Evolutionary conservation across 2,888 invertebrate species (phyloP).

Genomic region (Dolichopus griseipennis): DNA sequence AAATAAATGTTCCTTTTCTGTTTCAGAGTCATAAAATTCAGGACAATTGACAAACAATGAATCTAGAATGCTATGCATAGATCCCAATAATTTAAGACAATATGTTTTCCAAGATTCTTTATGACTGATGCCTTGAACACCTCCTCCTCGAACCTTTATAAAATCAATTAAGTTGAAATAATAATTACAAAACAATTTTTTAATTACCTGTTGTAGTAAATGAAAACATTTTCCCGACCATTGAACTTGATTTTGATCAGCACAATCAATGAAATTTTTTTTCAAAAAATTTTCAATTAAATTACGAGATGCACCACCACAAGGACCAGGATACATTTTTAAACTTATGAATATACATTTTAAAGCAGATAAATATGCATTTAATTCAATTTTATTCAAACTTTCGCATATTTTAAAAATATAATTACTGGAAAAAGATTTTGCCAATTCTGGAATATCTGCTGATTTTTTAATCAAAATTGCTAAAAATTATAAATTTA

Average conservation of each 20-base stretch:
- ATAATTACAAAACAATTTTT: not conserved
- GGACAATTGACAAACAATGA: constrained; percentile 27
- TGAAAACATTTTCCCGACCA: constrained; percentile 33
- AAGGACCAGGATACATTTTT: constrained; percentile 29
- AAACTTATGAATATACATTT: constrained; percentile 31
- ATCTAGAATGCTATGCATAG: constrained; percentile 28
- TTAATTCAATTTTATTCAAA: constrained; percentile 21
- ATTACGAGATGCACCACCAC: constrained; percentile 28
- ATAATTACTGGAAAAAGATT: constrained; percentile 26
- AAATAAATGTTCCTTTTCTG: constrained; percentile 21
- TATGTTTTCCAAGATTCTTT: constrained; percentile 32
- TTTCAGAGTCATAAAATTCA: constrained; percentile 28
- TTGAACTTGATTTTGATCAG: constrained; percentile 24
- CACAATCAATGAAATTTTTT: constrained; percentile 27
- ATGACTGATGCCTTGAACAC: constrained; percentile 29
- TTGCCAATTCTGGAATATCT: constrained; percentile 29
- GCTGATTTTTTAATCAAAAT: constrained; percentile 26
- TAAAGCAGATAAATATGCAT: constrained; percentile 24
- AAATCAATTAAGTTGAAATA: too few species aligned
- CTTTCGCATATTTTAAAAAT: constrained; percentile 30
- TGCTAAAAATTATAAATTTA: constrained; percentile 21
- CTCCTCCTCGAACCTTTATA: constrained; percentile 30
- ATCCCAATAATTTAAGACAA: constrained; percentile 28
- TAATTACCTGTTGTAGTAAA: constrained; percentile 31
- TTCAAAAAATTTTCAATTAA: constrained; percentile 29